A percentile compares a stretch with the other conserved stretches of the same genome.
phyloP scores from a whole-genome alignment of 2,113 vertebrate genomes.

The Oxyura jamaicensis region DNA sequence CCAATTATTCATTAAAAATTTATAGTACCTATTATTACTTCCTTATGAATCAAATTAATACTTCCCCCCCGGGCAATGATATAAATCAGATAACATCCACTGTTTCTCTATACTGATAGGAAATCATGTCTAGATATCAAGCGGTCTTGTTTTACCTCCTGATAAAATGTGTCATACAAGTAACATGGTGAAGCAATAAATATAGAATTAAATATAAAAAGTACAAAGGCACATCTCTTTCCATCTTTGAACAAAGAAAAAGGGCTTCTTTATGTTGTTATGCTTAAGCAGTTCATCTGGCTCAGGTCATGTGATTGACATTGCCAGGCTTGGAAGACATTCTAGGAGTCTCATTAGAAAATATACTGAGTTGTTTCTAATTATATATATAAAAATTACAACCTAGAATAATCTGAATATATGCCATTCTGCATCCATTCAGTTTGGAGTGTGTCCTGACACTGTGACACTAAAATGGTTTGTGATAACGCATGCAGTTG shows the following conservation, averaged over 20 bases:
- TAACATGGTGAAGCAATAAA: neutral
- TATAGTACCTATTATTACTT: neutral
- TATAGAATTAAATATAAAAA: neutral
- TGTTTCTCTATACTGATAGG: neutral
- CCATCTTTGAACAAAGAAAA: neutral
- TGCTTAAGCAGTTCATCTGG: neutral
- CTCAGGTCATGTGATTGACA: neutral
- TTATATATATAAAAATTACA: neutral
- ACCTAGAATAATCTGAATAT: neutral
- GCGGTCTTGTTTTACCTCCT: neutral
- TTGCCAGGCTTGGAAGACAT: neutral
- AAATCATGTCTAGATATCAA: neutral
- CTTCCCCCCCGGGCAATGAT: neutral
- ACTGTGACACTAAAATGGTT: neutral
- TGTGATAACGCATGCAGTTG: neutral
- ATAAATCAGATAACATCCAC: neutral
- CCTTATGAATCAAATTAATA: constrained; percentile 23
- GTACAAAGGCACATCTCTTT: neutral
- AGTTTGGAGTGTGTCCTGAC: neutral
- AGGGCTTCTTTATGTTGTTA: neutral
- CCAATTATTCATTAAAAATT: neutral
- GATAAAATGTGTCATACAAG: neutral
- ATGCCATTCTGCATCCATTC: neutral
- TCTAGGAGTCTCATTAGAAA: neutral
- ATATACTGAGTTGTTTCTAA: neutral